phyloP scores from a whole-genome alignment of 2,113 vertebrate species.

The Urocitellus parryii region DNA sequence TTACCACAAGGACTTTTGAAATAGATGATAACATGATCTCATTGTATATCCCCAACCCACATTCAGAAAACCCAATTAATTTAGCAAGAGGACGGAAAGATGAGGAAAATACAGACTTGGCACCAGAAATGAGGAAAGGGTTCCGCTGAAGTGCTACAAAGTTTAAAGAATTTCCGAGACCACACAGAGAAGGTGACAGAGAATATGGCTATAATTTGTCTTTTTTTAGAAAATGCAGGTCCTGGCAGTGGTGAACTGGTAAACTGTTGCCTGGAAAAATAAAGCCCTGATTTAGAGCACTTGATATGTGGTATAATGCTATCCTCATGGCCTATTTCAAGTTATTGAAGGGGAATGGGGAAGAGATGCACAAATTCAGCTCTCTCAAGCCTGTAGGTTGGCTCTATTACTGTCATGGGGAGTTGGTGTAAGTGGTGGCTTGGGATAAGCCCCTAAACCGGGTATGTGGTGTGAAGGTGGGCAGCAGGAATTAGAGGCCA shows the following conservation, averaged over 20 bases:
- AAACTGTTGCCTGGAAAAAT: neutral
- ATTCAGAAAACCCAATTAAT: neutral
- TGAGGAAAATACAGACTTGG: neutral
- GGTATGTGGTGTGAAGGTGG: neutral
- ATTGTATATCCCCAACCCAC: neutral
- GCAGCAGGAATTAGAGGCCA: neutral
- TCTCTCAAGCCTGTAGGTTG: neutral
- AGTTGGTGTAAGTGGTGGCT: neutral
- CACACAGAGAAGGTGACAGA: neutral
- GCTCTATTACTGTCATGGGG: neutral
- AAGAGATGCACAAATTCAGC: neutral
- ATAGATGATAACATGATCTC: neutral
- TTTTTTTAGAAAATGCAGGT: neutral
- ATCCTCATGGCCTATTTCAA: neutral
- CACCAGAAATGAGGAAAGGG: neutral
- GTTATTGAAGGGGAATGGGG: neutral
- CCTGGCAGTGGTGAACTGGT: neutral
- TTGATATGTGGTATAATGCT: neutral
- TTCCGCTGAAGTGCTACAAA: neutral
- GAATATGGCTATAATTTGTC: neutral
- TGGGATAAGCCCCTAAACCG: neutral
- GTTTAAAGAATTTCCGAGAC: neutral
- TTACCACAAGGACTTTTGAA: slow-evolving; percentile 8
- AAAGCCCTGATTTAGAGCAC: neutral
- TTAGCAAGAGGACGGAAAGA: neutral